Evolutionary conservation across 92 coral and sea anemone species (phyloP).

Genomic region (Paragorgia papillata): DNA sequence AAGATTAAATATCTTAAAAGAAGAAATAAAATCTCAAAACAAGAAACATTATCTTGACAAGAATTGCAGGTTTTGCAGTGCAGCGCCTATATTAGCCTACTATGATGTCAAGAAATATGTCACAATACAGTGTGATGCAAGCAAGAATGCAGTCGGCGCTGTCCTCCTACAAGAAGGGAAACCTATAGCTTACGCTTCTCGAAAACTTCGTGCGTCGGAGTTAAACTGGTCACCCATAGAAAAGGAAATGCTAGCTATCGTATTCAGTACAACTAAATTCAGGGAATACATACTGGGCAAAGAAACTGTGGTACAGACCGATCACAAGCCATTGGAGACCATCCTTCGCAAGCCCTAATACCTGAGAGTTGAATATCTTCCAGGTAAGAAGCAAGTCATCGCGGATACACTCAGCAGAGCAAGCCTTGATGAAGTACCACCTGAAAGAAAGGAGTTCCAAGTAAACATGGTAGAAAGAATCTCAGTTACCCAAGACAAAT

Average conservation of each 20-base stretch:
- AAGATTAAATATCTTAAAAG: too few species aligned
- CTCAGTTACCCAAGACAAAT: slow-evolving; percentile 57
- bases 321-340: slow-evolving; percentile 61
- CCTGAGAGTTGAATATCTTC: slow-evolving; percentile 61
- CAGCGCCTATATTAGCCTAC: slow-evolving; percentile 63
- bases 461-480: slow-evolving; percentile 54
- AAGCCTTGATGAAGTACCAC: slow-evolving; percentile 54
- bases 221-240: slow-evolving; percentile 57
- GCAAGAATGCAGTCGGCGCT: slow-evolving; percentile 61
- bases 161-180: slow-evolving; percentile 44
- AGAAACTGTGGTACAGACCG: slow-evolving; percentile 50
- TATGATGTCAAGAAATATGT: slow-evolving; percentile 56
- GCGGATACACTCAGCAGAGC: slow-evolving; percentile 65
- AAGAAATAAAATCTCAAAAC: too few species aligned
- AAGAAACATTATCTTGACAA: too few species aligned
- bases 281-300: slow-evolving; percentile 63
- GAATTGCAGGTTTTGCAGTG: too few species aligned
- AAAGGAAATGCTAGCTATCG: slow-evolving; percentile 60
- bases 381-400: slow-evolving; percentile 53
- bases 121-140: slow-evolving; percentile 61
- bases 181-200: slow-evolving; percentile 35
- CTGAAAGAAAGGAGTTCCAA: slow-evolving; percentile 56
- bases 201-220: slow-evolving; percentile 43
- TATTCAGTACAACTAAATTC: slow-evolving; percentile 53
- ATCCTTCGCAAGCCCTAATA: slow-evolving; percentile 46